These are phyloP conservation scores for Parotocinclus haroldoi DNA, from an alignment of 2,797 vertebrate species.

Conservation along the genomic window DNA sequence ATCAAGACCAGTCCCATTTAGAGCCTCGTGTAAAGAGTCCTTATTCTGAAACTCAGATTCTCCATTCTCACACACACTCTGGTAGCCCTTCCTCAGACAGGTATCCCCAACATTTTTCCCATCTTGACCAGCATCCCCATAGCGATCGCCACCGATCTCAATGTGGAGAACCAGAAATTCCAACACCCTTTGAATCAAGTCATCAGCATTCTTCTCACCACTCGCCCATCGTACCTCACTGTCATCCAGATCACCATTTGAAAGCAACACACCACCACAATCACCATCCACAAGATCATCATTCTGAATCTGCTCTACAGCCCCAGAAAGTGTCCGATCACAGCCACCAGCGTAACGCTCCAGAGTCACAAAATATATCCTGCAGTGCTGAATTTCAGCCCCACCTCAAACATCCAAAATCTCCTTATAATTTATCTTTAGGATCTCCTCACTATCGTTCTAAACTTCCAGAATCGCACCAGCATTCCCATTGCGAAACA, in stretches of 20 bases:
- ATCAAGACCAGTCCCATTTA: too few relatives aligned
- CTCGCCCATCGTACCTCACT: background rate
- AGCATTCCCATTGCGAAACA: slow-evolving; percentile 7
- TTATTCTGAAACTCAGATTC: slow-evolving; percentile 8
- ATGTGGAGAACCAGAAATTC: background rate
- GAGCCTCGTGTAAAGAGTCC: slow-evolving; percentile 1
- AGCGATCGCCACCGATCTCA: slow-evolving; percentile 25
- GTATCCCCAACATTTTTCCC: slow-evolving; percentile 3
- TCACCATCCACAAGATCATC: slow-evolving; percentile 23
- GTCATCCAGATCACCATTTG: slow-evolving; percentile 18
- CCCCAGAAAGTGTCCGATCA: background rate
- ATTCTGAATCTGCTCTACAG: slow-evolving; percentile 24
- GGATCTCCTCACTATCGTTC: slow-evolving; percentile 18
- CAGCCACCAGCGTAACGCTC: slow-evolving; percentile 16
- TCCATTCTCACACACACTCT: background rate
- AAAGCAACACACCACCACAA: slow-evolving; percentile 22
- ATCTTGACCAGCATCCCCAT: slow-evolving; percentile 5
- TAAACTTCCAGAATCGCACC: background rate
- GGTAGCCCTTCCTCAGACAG: slow-evolving; percentile 18
- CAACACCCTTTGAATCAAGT: background rate
- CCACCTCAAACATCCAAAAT: slow-evolving; percentile 15
- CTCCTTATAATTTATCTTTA: slow-evolving; percentile 7
- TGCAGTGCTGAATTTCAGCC: background rate
- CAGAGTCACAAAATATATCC: background rate
- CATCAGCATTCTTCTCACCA: slow-evolving; percentile 8